Base-by-base conservation (phyloP, 1,140 invertebrate genomes). In the Eupristina koningsbergeri region DNA sequence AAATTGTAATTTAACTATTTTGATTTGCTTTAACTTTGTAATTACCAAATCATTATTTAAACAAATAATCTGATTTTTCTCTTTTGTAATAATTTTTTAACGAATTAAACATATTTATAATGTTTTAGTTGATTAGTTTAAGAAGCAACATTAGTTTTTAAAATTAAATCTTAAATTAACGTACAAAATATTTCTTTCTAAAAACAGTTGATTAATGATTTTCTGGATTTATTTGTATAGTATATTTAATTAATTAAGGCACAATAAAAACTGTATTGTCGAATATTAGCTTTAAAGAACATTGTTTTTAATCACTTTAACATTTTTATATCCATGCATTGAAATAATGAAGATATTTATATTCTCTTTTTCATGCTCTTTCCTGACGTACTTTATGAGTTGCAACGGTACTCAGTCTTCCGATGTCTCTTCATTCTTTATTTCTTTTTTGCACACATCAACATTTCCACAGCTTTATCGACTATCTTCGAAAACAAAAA, bases 391-490 rank as follows among this genome's bases (percentile, higher is more conserved):
- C 64, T 80, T 80, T 80, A 80, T 50, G 67, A 71, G 29, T 69
- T 53, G 36, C 45, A 58, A 53, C 78, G 47, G 47, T 39, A 71
- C 47, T 80, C 45, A 50, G 31, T 71, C 64, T 80, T 34, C 8
- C 29, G 17, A 22, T 13, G 36, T 31, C 29, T 50, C 71, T 75
- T 53, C 47, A 26, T 76, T 58, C 34, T 80, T 41, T 71, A 29
- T 6, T 58, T 71, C 73, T 61, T 75, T 75, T 34, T 34, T 75
- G 9, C n/a, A 19, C 8, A 73, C 80, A 63, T 81, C 58, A 58
- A 64, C 58, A 47, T 82, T 76, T 76, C 22, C 75, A 71, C 81
- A 71, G 71, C 47, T 83, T 78, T 78, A 61, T 78, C 64, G 45
- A 45, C 63, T 61, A 78, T 83, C 50, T 73, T 76, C 34, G 47